Percentiles rank a stretch among this genome's conserved stretches.
Evolutionary conservation across 1,140 invertebrate genomes (phyloP).

Genomic region (Bombus ignitus): DNA sequence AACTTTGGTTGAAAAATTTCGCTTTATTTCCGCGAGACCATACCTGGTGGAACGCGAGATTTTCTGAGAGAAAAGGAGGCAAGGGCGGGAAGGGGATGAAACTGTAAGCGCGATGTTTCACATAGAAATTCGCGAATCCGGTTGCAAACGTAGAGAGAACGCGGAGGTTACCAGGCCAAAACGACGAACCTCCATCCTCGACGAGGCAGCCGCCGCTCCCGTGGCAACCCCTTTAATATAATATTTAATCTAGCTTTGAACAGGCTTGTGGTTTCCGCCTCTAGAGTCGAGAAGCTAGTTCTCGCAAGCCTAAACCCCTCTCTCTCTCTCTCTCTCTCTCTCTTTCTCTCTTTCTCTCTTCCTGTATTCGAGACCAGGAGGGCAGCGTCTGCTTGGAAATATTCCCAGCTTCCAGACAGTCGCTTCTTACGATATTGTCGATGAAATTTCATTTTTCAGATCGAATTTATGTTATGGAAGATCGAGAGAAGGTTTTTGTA

Average conservation of each 20-base stretch:
- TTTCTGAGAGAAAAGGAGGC: not conserved
- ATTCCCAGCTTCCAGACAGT: slow-evolving; percentile 44
- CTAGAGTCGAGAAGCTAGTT: slow-evolving; percentile 76
- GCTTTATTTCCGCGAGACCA: no score
- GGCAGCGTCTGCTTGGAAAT: slow-evolving; percentile 60
- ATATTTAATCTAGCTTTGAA: slow-evolving; percentile 84
- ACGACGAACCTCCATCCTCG: slow-evolving; percentile 56
- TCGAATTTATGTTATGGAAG: not conserved
- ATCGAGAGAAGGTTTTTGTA: not conserved
- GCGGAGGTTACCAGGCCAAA: slow-evolving; percentile 51
- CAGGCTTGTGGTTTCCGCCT: slow-evolving; percentile 81
- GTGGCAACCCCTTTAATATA: slow-evolving; percentile 82
- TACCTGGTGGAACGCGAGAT: not conserved
- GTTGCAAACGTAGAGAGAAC: slow-evolving; percentile 53
- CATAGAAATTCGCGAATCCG: slow-evolving; percentile 56
- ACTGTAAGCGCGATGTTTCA: slow-evolving; percentile 30
- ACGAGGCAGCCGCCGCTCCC: slow-evolving; percentile 71
- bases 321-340: slow-evolving; percentile 31
- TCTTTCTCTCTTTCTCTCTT: slow-evolving; percentile 44
- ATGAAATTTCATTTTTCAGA: slow-evolving; percentile 35
- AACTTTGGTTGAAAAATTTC: no score
- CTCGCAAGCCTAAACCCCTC: slow-evolving; percentile 62
- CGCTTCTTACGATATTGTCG: slow-evolving; percentile 37
- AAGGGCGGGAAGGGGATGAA: not conserved
- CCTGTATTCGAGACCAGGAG: slow-evolving; percentile 49